A percentile compares a stretch with the other conserved stretches of the same genome.
Conservation (phyloP, 1,140 invertebrate genomes). For the Meloidogyne chitwoodi region DNA sequence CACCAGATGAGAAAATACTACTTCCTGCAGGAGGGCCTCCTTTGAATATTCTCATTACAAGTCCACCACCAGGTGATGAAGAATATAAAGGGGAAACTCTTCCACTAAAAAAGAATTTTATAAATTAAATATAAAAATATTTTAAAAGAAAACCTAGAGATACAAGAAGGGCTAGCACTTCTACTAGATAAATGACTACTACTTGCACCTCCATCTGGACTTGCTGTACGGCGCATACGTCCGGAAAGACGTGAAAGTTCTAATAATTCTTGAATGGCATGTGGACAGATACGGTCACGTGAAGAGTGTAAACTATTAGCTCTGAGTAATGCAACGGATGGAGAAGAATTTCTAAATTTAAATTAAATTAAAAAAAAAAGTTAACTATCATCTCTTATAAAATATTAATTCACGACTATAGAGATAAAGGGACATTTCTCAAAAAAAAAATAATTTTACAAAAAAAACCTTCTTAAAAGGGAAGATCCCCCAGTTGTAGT, state of each 20-base stretch:
- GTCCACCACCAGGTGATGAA: background rate
- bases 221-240: slow-evolving; percentile 32
- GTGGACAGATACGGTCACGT: slow-evolving; percentile 50
- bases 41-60: background rate
- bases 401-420: too few species aligned
- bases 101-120: background rate
- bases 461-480: slow-evolving; percentile 1
- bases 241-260: slow-evolving; percentile 51
- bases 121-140: too few species aligned
- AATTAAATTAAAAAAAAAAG: background rate
- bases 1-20: slow-evolving; percentile 22
- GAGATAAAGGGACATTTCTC: too few species aligned
- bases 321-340: slow-evolving; percentile 57
- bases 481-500: background rate
- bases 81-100: background rate
- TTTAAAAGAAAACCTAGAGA: slow-evolving; percentile 28
- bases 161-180: slow-evolving; percentile 38
- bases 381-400: too few species aligned
- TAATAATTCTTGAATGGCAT: slow-evolving; percentile 56
- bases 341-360: slow-evolving; percentile 55
- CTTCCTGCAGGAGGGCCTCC: slow-evolving; percentile 23
- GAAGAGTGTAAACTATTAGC: slow-evolving; percentile 25
- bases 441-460: too few species aligned
- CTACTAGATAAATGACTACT: slow-evolving; percentile 33
- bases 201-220: slow-evolving; percentile 30